Percentiles rank a stretch among this genome's conserved stretches.
Evolutionary conservation across 1,140 invertebrate genomes (phyloP).

Genomic region (Euglossa dilemma): DNA sequence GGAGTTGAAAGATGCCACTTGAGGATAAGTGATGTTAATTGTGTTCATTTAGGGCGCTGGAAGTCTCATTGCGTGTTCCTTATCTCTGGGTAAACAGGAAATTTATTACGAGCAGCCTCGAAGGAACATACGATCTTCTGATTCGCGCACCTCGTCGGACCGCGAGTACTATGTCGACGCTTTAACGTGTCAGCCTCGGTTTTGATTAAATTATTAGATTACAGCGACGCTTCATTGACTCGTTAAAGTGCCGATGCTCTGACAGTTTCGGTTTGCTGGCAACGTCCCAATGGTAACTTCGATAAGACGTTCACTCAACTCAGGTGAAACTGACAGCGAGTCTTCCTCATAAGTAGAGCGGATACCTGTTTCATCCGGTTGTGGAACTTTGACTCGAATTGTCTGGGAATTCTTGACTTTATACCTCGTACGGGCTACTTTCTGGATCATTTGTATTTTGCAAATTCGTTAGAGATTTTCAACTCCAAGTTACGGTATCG

Average conservation of each 20-base stretch:
- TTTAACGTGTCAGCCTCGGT: neutral
- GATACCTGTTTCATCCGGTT: neutral
- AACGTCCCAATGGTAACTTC: constrained; percentile 36
- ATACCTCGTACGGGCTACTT: no score
- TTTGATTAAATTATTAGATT: no score
- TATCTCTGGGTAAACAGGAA: constrained; percentile 38
- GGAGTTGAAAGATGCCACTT: neutral
- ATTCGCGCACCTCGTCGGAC: neutral
- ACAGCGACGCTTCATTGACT: constrained; percentile 32
- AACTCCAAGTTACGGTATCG: no score
- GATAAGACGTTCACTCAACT: constrained; percentile 30
- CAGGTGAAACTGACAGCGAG: neutral
- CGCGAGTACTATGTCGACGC: neutral
- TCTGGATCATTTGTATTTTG: no score
- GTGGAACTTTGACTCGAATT: neutral
- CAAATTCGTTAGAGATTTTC: no score
- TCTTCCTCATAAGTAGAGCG: neutral
- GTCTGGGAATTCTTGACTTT: neutral
- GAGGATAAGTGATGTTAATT: neutral
- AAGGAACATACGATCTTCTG: constrained; percentile 17
- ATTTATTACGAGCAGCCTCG: constrained; percentile 19
- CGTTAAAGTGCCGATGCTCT: constrained; percentile 34
- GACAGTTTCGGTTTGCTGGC: constrained; percentile 23
- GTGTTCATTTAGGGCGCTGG: constrained; percentile 8
- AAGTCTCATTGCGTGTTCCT: constrained; percentile 15